Percentiles rank a stretch among this genome's conserved stretches.
Evolutionary conservation across 2,888 invertebrate genomes (phyloP).

Genomic region (Cheilosia scutellata): DNA sequence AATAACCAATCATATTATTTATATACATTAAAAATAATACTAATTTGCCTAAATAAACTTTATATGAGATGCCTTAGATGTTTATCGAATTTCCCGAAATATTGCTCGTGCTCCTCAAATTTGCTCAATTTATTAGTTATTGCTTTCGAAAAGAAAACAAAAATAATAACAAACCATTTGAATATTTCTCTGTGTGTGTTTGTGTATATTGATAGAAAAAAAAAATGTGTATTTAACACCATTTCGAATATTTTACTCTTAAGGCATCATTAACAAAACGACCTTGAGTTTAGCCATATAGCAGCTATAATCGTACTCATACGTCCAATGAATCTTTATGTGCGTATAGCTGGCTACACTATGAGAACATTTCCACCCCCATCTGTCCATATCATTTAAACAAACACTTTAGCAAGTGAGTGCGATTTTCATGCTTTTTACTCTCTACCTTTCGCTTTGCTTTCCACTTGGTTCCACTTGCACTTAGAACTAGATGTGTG

Average conservation of each 20-base stretch:
- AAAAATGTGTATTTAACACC: not conserved
- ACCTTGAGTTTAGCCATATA: not conserved
- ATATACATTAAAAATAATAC: no score
- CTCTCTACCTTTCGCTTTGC: not conserved
- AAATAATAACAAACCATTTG: constrained; percentile 1
- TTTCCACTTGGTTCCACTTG: constrained; percentile 9
- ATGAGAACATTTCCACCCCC: not conserved
- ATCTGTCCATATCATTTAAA: not conserved
- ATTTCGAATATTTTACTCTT: not conserved
- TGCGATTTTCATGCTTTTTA: not conserved
- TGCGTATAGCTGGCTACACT: not conserved
- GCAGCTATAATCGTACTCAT: not conserved
- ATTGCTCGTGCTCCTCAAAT: no score
- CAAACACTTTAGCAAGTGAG: not conserved
- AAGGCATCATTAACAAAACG: not conserved
- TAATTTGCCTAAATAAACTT: no score
- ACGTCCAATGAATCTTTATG: not conserved
- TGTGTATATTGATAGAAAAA: not conserved
- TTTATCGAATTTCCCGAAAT: no score
- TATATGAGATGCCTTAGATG: no score
- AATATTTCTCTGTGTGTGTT: no score
- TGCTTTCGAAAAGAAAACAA: not conserved
- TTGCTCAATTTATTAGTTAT: no score
- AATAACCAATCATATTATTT: no score
- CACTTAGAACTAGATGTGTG: not conserved